These are phyloP conservation scores for Botrylloides violaceus DNA, from an alignment of 23 tunicate genomes.

Conservation along the genomic window DNA sequence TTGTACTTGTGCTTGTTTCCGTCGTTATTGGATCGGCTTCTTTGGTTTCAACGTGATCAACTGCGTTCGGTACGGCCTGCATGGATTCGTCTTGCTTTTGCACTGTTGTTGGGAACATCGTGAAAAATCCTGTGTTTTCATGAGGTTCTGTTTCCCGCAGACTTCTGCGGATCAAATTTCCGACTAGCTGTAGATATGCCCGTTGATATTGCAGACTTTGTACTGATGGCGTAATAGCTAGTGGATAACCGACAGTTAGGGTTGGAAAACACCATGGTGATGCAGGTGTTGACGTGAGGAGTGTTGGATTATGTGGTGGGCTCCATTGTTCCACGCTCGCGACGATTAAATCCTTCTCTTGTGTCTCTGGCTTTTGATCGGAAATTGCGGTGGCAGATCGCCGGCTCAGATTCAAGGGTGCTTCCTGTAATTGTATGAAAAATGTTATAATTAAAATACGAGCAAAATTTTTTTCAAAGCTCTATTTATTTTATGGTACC, in stretches of 20 bases:
- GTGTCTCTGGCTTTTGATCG: not conserved
- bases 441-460: no score
- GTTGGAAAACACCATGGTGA: not conserved
- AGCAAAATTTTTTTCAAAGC: no score
- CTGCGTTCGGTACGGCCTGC: not conserved
- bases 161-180: not conserved
- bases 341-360: not conserved
- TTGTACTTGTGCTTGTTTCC: not conserved
- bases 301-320: not conserved
- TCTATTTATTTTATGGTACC: not conserved
- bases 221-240: not conserved
- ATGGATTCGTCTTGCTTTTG: not conserved
- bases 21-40: not conserved
- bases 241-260: not conserved
- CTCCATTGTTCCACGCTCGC: not conserved
- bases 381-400: not conserved
- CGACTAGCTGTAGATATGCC: slow-evolving; percentile 1
- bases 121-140: not conserved
- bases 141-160: not conserved
- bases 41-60: not conserved
- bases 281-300: not conserved
- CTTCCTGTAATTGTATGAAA: slow-evolving; percentile 24
- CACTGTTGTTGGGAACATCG: no score
- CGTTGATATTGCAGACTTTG: slow-evolving; percentile 11
- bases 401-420: slow-evolving; percentile 6